Evolutionary conservation across 2,888 invertebrate genomes (phyloP).

Genomic region (Agriotes lineatus): DNA sequence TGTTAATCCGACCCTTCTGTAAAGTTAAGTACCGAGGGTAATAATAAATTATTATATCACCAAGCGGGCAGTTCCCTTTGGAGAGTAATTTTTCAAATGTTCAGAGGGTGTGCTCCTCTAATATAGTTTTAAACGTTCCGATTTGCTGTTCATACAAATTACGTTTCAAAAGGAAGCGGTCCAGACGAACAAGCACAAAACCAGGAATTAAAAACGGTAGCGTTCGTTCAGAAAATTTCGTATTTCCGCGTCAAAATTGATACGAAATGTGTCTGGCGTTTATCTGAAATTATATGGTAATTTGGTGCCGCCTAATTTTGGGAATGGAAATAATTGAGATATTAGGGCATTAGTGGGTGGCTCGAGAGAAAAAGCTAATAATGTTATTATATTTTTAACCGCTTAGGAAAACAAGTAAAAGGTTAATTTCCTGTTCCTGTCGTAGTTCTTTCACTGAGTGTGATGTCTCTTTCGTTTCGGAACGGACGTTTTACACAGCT

Average conservation of each 20-base stretch:
- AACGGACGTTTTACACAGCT: too few species aligned
- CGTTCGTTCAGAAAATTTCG: conserved; percentile 13
- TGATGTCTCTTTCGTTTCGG: too few species aligned
- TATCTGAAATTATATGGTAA: conserved; percentile 34
- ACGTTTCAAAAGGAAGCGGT: conserved; percentile 1
- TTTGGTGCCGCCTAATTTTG: conserved; percentile 27
- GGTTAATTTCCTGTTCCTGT: conserved; percentile 6
- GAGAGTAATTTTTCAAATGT: too few species aligned
- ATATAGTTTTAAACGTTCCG: conserved; percentile 26
- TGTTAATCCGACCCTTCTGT: background rate
- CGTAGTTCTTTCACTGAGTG: too few species aligned
- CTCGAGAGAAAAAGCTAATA: conserved; percentile 17
- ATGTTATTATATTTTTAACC: conserved; percentile 14
- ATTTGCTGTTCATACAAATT: background rate
- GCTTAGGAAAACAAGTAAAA: conserved; percentile 25
- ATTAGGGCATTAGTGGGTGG: conserved; percentile 26
- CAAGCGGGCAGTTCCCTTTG: too few species aligned
- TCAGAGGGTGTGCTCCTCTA: background rate
- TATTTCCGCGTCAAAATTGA: conserved; percentile 35
- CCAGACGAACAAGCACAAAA: conserved; percentile 15
- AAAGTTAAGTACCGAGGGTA: background rate
- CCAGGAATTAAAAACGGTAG: conserved; percentile 19
- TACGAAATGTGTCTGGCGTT: conserved; percentile 13
- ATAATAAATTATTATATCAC: background rate
- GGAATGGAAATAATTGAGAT: conserved; percentile 29